These are phyloP conservation scores for Gambelia wislizenii DNA, from an alignment of 2,797 vertebrate species.

Conservation along the genomic window DNA sequence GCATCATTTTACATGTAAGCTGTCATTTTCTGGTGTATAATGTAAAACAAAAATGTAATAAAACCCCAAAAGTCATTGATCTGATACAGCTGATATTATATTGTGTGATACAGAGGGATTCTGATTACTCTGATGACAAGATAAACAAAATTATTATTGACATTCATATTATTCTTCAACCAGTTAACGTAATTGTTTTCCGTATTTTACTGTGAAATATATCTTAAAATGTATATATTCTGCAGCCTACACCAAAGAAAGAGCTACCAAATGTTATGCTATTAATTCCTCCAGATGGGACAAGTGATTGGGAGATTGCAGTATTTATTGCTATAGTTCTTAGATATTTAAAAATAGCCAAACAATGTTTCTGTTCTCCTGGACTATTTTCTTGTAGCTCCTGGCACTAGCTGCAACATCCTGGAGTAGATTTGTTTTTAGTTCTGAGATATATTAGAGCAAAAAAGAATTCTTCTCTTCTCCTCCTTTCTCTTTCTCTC, in stretches of 20 bases:
- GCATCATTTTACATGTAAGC: neutral
- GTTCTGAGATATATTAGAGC: too few species aligned
- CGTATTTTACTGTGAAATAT: neutral
- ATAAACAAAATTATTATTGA: neutral
- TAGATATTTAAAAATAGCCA: too few species aligned
- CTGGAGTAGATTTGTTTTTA: too few species aligned
- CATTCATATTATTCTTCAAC: neutral
- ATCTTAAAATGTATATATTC: neutral
- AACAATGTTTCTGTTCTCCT: too few species aligned
- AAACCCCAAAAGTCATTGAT: constrained; percentile 13
- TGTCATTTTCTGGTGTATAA: constrained; percentile 22
- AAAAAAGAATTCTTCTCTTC: too few species aligned
- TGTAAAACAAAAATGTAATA: constrained; percentile 4
- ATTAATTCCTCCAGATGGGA: neutral
- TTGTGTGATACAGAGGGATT: neutral
- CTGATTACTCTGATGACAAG: neutral
- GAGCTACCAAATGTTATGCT: neutral
- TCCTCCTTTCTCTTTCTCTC: too few species aligned
- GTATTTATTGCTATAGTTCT: too few species aligned
- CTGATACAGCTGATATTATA: neutral
- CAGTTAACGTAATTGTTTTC: neutral
- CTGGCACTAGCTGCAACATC: too few species aligned
- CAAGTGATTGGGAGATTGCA: too few species aligned
- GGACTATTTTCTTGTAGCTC: too few species aligned
- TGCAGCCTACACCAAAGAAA: neutral